These are phyloP conservation scores for Sebastiscus albofasciatus DNA, from an alignment of 2,797 vertebrate genomes.

Conservation along the genomic window DNA sequence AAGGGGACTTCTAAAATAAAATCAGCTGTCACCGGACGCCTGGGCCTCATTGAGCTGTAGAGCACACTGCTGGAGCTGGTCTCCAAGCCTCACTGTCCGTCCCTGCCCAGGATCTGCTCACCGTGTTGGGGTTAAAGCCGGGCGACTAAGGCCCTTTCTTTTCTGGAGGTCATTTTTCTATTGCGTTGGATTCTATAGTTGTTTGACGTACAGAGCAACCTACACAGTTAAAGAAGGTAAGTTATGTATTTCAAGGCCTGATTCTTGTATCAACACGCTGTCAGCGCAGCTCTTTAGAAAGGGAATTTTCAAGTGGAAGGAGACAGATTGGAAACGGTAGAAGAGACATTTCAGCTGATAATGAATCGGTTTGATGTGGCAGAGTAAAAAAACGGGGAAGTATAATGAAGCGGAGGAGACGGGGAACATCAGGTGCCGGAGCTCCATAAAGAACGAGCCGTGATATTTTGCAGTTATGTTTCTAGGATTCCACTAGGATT, in stretches of 20 bases:
- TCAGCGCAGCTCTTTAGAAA: conserved; percentile 14
- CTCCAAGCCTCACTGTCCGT: conserved; percentile 79
- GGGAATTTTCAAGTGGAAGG: conserved; percentile 36
- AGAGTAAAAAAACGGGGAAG: conserved; percentile 24
- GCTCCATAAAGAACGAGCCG: conserved; percentile 5
- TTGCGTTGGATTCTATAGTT: conserved; percentile 64
- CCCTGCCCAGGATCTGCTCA: conserved; percentile 40
- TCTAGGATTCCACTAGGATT: conserved; percentile 39
- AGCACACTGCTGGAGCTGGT: conserved; percentile 87
- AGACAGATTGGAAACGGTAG: conserved; percentile 41
- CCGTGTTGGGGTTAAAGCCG: conserved; percentile 1
- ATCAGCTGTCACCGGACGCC: conserved; percentile 84
- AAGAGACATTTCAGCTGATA: conserved; percentile 47
- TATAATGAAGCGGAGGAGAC: neutral
- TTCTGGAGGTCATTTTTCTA: conserved; percentile 4
- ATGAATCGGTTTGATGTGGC: conserved; percentile 40
- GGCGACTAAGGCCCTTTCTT: neutral
- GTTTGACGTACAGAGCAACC: conserved; percentile 4
- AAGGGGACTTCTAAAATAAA: conserved; percentile 87
- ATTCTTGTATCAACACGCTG: conserved; percentile 9
- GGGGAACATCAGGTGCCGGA: neutral
- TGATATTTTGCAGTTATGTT: neutral
- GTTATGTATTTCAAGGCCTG: conserved; percentile 20
- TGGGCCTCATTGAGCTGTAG: conserved; percentile 76
- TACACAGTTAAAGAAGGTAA: conserved; percentile 56